These are phyloP conservation scores for Agriopis aurantiaria DNA, from an alignment of 2,888 invertebrate species.

Conservation along the genomic window DNA sequence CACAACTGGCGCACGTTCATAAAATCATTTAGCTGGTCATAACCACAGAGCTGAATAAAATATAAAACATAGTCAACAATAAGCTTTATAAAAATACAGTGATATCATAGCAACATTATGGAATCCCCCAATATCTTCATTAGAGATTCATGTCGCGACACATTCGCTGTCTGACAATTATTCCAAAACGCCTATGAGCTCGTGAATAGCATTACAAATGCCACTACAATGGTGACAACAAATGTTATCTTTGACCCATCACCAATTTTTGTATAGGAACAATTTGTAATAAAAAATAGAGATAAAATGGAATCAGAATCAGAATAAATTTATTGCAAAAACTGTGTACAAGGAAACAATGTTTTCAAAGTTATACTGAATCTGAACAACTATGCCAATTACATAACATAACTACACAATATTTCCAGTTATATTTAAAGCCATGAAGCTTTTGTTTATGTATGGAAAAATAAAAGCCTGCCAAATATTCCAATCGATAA, in stretches of 20 bases:
- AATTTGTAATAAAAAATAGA: not conserved
- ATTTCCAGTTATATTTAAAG: too few relatives aligned
- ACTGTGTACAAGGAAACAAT: too few relatives aligned
- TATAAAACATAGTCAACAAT: conserved; percentile 13
- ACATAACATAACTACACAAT: too few relatives aligned
- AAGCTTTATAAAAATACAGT: conserved; percentile 5
- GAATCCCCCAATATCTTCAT: conserved; percentile 47
- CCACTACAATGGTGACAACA: conserved; percentile 4
- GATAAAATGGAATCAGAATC: too few relatives aligned
- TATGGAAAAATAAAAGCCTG: not conserved
- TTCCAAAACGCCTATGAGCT: conserved; percentile 50
- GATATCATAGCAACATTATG: conserved; percentile 42
- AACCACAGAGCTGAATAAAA: conserved; percentile 5
- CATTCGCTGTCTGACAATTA: conserved; percentile 59
- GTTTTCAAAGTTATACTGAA: too few relatives aligned
- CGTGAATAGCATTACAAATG: conserved; percentile 51
- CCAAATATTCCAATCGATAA: not conserved
- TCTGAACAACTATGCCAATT: too few relatives aligned
- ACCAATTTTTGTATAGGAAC: not conserved
- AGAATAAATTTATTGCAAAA: too few relatives aligned
- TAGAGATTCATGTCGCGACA: conserved; percentile 51
- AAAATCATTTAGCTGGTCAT: conserved; percentile 11
- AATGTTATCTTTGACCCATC: conserved; percentile 4
- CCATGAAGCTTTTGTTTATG: not conserved
- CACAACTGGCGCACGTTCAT: not conserved